phyloP scores from a whole-genome alignment of 2,797 vertebrate genomes.

The Loris lydekkerianus region DNA sequence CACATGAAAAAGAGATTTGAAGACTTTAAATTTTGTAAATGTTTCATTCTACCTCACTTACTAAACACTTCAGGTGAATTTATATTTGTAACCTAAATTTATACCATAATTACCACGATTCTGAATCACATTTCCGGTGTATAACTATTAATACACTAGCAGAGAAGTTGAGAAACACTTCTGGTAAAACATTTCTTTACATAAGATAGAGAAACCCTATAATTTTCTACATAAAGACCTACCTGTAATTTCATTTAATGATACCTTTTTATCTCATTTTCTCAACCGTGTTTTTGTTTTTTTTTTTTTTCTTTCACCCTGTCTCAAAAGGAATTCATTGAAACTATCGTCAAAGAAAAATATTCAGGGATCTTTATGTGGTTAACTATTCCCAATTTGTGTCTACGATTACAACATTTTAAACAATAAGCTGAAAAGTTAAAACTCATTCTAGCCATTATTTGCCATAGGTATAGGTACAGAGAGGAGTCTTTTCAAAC shows the following conservation, averaged over 20 bases:
- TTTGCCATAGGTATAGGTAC: background rate
- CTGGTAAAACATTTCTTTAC: constrained; percentile 71
- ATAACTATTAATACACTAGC: background rate
- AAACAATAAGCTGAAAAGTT: constrained; percentile 53
- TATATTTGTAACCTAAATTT: constrained; percentile 61
- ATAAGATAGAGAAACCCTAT: constrained; percentile 70
- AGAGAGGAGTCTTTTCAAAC: background rate
- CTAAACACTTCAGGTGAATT: constrained; percentile 1
- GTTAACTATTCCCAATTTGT: constrained; percentile 60
- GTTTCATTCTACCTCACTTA: constrained; percentile 55
- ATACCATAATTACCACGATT: constrained; percentile 40
- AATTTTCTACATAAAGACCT: constrained; percentile 78
- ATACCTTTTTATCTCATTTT: constrained; percentile 72
- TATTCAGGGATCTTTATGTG: constrained; percentile 49
- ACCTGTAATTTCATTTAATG: constrained; percentile 80
- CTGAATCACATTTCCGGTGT: background rate
- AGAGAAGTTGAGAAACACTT: constrained; percentile 69
- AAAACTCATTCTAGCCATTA: constrained; percentile 24
- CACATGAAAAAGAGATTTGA: background rate
- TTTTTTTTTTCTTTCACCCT: background rate
- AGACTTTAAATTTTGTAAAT: background rate
- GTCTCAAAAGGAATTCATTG: constrained; percentile 52
- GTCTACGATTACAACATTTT: constrained; percentile 54
- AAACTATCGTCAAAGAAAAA: constrained; percentile 49
- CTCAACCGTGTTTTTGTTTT: background rate